Evolutionary conservation across 2,797 vertebrate species (phyloP), one percentile per base, ranked within the genome.

Genomic region (Pseudochromis fuscus): DNA sequence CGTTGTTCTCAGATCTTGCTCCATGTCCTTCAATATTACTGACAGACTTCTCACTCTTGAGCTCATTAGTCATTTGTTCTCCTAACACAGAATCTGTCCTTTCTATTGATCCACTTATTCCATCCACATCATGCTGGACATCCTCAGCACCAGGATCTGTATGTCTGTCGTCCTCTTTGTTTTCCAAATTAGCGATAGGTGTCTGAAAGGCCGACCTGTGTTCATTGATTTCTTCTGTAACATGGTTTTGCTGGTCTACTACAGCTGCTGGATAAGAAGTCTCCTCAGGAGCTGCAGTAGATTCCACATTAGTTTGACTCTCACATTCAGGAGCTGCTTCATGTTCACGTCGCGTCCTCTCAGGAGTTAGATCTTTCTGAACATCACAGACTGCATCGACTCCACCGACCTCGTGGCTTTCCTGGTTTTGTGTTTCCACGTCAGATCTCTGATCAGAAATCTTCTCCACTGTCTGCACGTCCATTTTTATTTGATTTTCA

Each of bases 71-170:
- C 24, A 51, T 42, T 55, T 69, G 44, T 40, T 83, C 73, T 70
- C 75, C 58, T 19, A 60, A 67, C 2, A 18, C 57, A 72, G 76
- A 68, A 50, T 67, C 55, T 18, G 59, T 12, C 6, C 9, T 64
- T 65, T 76, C 79, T 31, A 62, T 72, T 66, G 84, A 79, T 82
- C 27, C 74, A 66, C 56, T 74, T 46, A 67, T 73, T 28, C 66
- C 46, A 55, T 75, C 27, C 51, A 76, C 30, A 7, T 85, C 52
- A 7, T 27, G 65, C 15, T 67, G 66, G 16, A 49, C 37, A 69
- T 73, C 72, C 24, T 72, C 72, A 23, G 66, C 50, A 68, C 10
- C 49, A 6, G 24, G 15, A 11, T 66, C 77, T 10, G 11, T 45
- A 25, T 56, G 51, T 37, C 61, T 56, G 35, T 70, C 70, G 56